These are phyloP conservation scores for Drosophila orena DNA, from an alignment of 1,140 invertebrate genomes.

Conservation along the genomic window DNA sequence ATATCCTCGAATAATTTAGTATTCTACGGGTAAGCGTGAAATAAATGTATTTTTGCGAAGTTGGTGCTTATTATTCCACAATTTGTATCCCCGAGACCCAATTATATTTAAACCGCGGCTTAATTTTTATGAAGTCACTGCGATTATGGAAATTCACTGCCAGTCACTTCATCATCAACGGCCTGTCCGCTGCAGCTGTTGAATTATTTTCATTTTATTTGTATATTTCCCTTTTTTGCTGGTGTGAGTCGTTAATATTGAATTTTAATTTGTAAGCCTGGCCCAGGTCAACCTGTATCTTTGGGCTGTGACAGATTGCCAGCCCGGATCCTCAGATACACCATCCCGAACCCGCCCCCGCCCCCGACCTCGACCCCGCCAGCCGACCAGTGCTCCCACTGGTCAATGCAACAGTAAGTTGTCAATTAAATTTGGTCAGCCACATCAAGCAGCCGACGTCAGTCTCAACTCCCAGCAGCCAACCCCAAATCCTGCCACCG, in stretches of 20 bases:
- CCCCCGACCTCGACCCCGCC: not conserved
- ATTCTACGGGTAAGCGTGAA: not conserved
- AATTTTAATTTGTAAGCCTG: slow-evolving; percentile 83
- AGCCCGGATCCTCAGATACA: slow-evolving; percentile 21
- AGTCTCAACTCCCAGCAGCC: not conserved
- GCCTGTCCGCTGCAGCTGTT: slow-evolving; percentile 50
- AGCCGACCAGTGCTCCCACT: slow-evolving; percentile 11
- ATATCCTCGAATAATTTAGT: not conserved
- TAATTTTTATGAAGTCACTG: slow-evolving; percentile 84
- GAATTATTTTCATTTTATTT: slow-evolving; percentile 78
- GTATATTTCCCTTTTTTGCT: slow-evolving; percentile 25
- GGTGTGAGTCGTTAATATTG: slow-evolving; percentile 76
- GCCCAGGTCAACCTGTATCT: slow-evolving; percentile 66
- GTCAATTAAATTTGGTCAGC: slow-evolving; percentile 83
- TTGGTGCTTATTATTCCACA: slow-evolving; percentile 23
- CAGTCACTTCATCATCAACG: slow-evolving; percentile 26
- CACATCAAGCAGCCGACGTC: slow-evolving; percentile 67
- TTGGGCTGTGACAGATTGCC: slow-evolving; percentile 77
- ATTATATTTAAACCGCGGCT: slow-evolving; percentile 81
- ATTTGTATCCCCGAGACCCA: slow-evolving; percentile 13
- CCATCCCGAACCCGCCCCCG: not conserved
- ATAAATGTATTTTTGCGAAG: not conserved
- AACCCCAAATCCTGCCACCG: not conserved
- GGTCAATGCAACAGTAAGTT: slow-evolving; percentile 72
- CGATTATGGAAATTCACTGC: slow-evolving; percentile 80